These are phyloP conservation scores for Ligdia adustata DNA, from an alignment of 2,888 invertebrate genomes.

Conservation along the genomic window DNA sequence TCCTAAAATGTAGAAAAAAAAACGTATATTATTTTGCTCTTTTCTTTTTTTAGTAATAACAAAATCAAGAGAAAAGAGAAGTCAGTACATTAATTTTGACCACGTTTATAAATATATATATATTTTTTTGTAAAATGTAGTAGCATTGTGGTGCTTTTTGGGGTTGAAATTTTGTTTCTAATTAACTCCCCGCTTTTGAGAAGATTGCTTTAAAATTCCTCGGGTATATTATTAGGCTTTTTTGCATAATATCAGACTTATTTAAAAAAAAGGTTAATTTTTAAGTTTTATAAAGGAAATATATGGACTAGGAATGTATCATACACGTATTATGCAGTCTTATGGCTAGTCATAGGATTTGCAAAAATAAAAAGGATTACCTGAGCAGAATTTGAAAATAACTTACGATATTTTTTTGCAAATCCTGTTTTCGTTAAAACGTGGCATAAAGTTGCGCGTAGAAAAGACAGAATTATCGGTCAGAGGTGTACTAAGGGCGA, in stretches of 20 bases:
- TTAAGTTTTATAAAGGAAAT: neutral
- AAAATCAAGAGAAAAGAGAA: too few species aligned
- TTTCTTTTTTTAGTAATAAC: too few species aligned
- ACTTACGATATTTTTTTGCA: conserved; percentile 40
- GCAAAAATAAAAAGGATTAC: conserved; percentile 42
- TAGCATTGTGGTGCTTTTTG: conserved; percentile 28
- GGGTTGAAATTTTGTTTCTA: conserved; percentile 13
- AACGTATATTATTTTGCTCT: too few species aligned
- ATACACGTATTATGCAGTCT: conserved; percentile 68
- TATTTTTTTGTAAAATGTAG: conserved; percentile 30
- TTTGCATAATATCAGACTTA: neutral
- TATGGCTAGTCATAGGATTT: conserved; percentile 38
- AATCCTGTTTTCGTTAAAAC: conserved; percentile 11
- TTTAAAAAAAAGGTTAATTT: neutral
- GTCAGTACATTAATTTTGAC: too few species aligned
- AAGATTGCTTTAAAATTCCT: neutral
- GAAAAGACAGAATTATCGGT: too few species aligned
- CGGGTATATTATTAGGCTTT: neutral
- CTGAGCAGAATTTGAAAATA: too few species aligned
- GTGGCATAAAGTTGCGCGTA: neutral
- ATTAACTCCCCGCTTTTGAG: conserved; percentile 4
- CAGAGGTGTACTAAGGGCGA: too few species aligned
- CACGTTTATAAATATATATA: too few species aligned
- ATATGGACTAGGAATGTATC: conserved; percentile 44
- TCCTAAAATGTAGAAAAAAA: too few species aligned